Evolutionary conservation across 2,797 vertebrate genomes (phyloP), one percentile per base, ranked within the genome.

Genomic region (Danio choprae): DNA sequence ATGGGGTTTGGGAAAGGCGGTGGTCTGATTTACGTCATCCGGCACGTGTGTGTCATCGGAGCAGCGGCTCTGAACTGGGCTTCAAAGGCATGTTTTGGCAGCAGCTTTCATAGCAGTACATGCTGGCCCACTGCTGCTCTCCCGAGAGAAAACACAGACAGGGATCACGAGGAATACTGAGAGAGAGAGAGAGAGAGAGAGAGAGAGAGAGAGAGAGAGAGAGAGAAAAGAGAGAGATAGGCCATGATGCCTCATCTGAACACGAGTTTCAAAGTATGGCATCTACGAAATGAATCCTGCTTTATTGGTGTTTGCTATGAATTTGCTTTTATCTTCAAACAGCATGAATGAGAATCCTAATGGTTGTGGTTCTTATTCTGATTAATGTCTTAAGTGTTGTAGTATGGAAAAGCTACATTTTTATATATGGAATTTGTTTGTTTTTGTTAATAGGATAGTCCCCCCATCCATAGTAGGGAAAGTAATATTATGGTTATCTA

Each of bases 31-130:
- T 77, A 84, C 64, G 74, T 84, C 77, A 80, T 86, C 10, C 68
- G 83, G 75, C 81, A 84, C 56, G 63, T 85, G 83, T 60, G 43
- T 6, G 41, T 62, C 50, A 60, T 60, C 56, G 69, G 70, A 65
- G 43, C 79, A 65, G 79, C 87, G 83, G 80, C 81, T 92, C 82
- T 88, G 84, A 89, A 85, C 83, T 84, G 43, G 40, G 87, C 86
- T 90, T 89, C 86, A 90, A 89, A 91, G 81, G 63, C 67, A 46
- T 56, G 73, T 69, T 83, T 75, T 81, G 87, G 87, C 87, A 87
- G 85, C 58, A 84, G 81, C 84, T 69, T 87, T 87, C 80, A 86
- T 81, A 85, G 80, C 76, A 71, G 79, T 77, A 78, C 86, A 55
- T 44, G 51, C n/a, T n/a, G 59, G 69, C 63, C 78, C 59, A 74